Evolutionary conservation across 2,888 invertebrate species (phyloP), one percentile per base, ranked within the genome.

Genomic region (Steinernema carpocapsae): DNA sequence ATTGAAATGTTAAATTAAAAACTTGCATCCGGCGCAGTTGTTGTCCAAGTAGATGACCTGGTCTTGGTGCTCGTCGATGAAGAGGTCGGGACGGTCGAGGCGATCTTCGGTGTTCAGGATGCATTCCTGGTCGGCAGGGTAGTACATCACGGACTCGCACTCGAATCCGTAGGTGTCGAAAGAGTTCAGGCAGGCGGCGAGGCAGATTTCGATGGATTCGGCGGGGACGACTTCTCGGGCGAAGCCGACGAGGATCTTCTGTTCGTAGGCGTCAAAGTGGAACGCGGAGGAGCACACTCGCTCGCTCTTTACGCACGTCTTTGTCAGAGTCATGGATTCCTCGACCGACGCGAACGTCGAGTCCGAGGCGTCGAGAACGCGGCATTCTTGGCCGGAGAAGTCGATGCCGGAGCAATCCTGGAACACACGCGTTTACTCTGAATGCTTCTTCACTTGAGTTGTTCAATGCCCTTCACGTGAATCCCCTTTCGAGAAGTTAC

Each of bases 31-130:
- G 74, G 87, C 87, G 73, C 87, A 87, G 77, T 87, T 87, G 81
- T 87, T 87, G 79, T 87, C 87, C 82, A 87, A 78, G 79, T 87
- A 87, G 77, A 87, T 81, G 72, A 87, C 87, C n/a, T 78, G 81
- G 72, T 87, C 87, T 71, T 85, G 84, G 64, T 81, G 78, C 76
- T 87, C 87, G 71, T 86, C 85, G 29, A 84, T 81, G 77, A 87
- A 87, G 37, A 87, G 80, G 72, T 87, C 87, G n/a, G 87, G 87
- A 1, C 85, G 78, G 74, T 86, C 86, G 46, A 86, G 79, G 45
- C 86, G 82, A 75, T 86, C 86, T 73, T 87, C 87, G 17, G 87
- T 86, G 79, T 87, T 87, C 75, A 87, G 80, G 74, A 87, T 87
- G 78, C 87, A 87, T 73, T 87, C 87, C 37, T 82, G 77, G 77